Evolutionary conservation across 2,888 invertebrate species (phyloP), one percentile per base, ranked within the genome.

Genomic region (Embidobia sp.): DNA sequence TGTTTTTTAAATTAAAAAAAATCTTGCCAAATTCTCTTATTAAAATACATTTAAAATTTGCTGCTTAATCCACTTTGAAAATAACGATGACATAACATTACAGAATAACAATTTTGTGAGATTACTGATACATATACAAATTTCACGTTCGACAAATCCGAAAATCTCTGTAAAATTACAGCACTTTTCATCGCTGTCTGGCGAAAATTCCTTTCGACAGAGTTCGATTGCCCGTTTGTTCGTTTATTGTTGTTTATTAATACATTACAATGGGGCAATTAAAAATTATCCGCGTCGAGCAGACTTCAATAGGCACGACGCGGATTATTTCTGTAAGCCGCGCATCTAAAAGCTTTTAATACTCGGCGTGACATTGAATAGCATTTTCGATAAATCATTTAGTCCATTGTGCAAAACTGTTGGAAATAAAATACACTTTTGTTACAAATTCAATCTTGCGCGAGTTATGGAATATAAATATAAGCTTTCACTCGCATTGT

Each of bases 341-440:
- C n/a, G 53, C 42, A 44, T 53, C 64, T 66, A 40, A 51, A 53
- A 66, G 53, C 33, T 53, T 66, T 51, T 66, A 66, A 53, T 66
- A 53, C 44, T 44, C 44, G 27, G 13, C n/a, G 15, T 51, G 64
- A 53, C 64, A 66, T 66, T 66, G 53, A 66, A 66, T 53, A 53
- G 42, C 33, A 66, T 66, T 66, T 66, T 51, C 44, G 22, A 66
- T 66, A 33, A 53, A 66, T 66, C 67, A 67, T 55, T 67, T 55
- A 46, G 37, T 3, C 19, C n/a, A 48, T 48, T 35, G 55, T 55
- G 10, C 55, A n/a, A 37, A 48, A 67, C 37, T 55, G 42, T 31
- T 67, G 46, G 15, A 55, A 55, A 48, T 55, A 67, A 67, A 67
- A 53, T 67, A 55, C 48, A 55, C 26, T 46, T 53, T 57, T 48